phyloP scores from a whole-genome alignment of 2,888 invertebrate species.

The Dicranocentrus wangi region DNA sequence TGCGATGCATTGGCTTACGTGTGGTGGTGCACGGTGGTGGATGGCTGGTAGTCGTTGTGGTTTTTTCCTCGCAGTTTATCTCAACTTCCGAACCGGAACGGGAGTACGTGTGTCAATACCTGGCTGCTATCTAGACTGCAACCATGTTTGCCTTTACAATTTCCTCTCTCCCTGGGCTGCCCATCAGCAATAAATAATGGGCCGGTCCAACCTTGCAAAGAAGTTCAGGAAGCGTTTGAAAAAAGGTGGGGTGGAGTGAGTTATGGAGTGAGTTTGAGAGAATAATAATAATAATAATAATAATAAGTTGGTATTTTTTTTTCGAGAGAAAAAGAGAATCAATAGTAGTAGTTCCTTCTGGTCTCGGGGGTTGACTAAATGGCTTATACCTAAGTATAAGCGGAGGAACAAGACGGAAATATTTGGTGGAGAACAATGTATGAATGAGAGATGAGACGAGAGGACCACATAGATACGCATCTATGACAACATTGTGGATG shows the following conservation, averaged over 20 bases:
- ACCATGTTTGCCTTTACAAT: not conserved
- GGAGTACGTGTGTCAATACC: not conserved
- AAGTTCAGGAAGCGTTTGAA: constrained; percentile 47
- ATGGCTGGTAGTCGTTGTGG: too few species aligned
- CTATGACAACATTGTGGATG: constrained; percentile 37
- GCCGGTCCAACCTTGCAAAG: not conserved
- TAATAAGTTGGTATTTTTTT: too few species aligned
- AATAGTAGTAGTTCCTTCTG: too few species aligned
- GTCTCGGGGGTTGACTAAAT: too few species aligned
- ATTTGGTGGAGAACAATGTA: constrained; percentile 11
- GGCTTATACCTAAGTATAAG: too few species aligned
- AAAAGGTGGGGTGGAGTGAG: constrained; percentile 61
- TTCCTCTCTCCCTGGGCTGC: not conserved
- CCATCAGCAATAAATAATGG: constrained; percentile 20
- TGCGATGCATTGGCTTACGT: too few species aligned
- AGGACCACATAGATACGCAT: constrained; percentile 36
- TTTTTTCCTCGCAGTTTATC: not conserved
- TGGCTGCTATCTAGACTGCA: not conserved
- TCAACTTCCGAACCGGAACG: not conserved
- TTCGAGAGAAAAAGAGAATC: too few species aligned
- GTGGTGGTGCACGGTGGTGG: too few species aligned
- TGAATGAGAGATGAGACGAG: constrained; percentile 16
- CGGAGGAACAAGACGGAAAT: constrained; percentile 21
- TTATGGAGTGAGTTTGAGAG: constrained; percentile 56
- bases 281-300: constrained; percentile 40